phyloP scores from a whole-genome alignment of 2,113 vertebrate genomes.

The Myiopsitta monachus region DNA sequence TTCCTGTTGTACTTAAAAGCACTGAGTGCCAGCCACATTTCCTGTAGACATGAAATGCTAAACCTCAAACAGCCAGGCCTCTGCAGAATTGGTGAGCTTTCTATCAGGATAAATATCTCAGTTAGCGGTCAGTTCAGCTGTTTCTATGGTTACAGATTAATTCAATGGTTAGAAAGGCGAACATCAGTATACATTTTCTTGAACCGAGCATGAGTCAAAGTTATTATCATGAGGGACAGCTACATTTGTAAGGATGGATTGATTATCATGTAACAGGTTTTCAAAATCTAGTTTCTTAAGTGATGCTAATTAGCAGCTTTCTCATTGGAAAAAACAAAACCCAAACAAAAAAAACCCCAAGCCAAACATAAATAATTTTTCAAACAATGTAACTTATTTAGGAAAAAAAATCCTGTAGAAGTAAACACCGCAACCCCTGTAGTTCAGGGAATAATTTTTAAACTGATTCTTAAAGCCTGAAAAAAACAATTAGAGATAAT shows the following conservation, averaged over 20 bases:
- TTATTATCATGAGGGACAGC: not conserved
- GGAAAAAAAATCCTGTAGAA: not conserved
- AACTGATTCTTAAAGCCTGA: not conserved
- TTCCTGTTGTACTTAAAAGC: not conserved
- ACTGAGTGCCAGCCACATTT: not conserved
- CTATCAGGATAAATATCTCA: not conserved
- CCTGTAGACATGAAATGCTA: not conserved
- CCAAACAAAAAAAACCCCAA: not conserved
- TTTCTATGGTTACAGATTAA: slow-evolving; percentile 44
- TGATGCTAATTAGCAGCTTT: not conserved
- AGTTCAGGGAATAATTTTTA: not conserved
- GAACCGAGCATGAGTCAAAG: not conserved
- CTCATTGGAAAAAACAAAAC: not conserved
- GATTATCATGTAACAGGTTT: not conserved
- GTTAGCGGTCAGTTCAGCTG: not conserved
- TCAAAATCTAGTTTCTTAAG: not conserved
- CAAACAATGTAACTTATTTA: not conserved
- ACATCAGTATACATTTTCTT: not conserved
- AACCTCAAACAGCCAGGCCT: not conserved
- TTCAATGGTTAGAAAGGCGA: not conserved
- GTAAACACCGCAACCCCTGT: not conserved
- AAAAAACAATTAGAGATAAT: slow-evolving; percentile 33
- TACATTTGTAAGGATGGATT: not conserved
- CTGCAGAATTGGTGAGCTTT: not conserved
- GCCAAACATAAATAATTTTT: not conserved